phyloP scores from a whole-genome alignment of 2,888 invertebrate species.

The Dryococelus australis region DNA sequence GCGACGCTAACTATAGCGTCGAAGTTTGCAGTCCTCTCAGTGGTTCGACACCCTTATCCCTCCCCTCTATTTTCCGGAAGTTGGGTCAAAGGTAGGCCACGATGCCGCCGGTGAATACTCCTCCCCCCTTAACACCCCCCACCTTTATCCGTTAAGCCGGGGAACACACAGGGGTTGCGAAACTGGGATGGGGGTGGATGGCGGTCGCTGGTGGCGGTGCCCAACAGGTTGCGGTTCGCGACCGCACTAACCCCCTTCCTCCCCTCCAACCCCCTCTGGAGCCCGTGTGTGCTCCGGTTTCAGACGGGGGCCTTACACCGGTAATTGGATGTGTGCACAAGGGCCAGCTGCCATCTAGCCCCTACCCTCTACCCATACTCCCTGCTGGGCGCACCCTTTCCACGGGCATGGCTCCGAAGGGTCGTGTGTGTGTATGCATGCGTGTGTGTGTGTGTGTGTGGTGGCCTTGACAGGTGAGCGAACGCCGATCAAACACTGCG shows the following conservation, averaged over 20 bases:
- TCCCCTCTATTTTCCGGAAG: neutral
- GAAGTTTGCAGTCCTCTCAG: no score
- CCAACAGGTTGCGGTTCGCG: conserved; percentile 10
- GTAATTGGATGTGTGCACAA: conserved; percentile 16
- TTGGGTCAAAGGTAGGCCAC: neutral
- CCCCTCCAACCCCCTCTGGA: neutral
- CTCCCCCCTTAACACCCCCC: neutral
- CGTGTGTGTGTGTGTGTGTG: no score
- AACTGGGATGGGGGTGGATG: neutral
- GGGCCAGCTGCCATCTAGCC: neutral
- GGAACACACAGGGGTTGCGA: neutral
- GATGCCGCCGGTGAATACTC: neutral
- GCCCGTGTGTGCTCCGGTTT: neutral
- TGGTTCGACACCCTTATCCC: no score
- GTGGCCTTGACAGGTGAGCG: no score
- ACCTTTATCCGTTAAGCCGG: neutral
- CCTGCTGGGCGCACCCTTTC: no score
- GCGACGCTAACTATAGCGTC: no score
- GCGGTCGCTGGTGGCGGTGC: no score
- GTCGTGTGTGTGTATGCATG: no score
- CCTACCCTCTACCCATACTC: no score
- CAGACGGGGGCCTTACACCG: neutral
- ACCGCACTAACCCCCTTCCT: neutral
- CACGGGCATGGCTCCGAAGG: no score
- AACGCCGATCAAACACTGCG: no score